Percentiles rank a stretch among this genome's conserved stretches.
Conservation (phyloP, 2,113 vertebrate genomes). For the Oriolus oriolus region DNA sequence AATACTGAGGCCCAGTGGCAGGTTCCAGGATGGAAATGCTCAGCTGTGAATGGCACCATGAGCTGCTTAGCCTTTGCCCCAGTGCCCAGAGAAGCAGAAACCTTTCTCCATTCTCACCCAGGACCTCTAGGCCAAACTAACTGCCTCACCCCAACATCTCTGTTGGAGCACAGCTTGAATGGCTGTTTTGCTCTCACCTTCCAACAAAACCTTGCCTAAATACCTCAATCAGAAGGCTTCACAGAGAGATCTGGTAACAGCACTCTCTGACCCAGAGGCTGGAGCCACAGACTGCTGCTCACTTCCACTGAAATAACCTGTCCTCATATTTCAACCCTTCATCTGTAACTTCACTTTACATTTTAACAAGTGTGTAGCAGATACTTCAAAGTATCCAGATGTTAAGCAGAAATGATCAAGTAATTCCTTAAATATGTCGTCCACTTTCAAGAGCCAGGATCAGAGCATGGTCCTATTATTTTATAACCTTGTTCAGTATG, state of each 20-base stretch:
- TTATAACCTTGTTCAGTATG: neutral
- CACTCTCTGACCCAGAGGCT: neutral
- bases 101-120: neutral
- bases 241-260: neutral
- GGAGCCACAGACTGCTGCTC: neutral
- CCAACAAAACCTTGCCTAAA: neutral
- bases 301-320: neutral
- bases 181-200: neutral
- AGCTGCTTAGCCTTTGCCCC: neutral
- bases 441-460: neutral
- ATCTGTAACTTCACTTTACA: neutral
- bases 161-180: neutral
- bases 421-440: neutral
- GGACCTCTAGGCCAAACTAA: neutral
- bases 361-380: neutral
- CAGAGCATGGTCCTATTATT: neutral
- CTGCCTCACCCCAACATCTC: neutral
- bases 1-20: neutral
- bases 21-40: neutral
- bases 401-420: neutral
- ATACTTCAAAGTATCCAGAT: neutral
- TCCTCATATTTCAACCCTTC: neutral
- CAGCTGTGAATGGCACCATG: neutral
- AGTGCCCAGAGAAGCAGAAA: neutral
- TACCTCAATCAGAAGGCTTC: neutral